Percentiles rank a stretch among this genome's conserved stretches.
These are phyloP conservation scores for Myotis lucifugus DNA, from an alignment of 2,113 vertebrate species.

Conservation along the genomic window DNA sequence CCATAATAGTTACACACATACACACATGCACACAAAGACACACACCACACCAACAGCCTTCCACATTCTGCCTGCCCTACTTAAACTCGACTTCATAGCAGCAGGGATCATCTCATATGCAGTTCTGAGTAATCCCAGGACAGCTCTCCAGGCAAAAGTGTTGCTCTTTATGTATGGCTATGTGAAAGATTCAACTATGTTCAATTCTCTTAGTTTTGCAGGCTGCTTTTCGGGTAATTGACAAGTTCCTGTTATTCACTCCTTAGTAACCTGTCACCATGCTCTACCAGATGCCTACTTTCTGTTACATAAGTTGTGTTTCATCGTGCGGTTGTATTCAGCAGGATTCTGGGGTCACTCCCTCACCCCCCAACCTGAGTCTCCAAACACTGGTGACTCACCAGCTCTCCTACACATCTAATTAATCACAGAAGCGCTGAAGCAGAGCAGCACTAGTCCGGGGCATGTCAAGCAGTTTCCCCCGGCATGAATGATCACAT, in stretches of 20 bases:
- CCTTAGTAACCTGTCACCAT: background rate
- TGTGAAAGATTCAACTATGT: background rate
- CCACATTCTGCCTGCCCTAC: background rate
- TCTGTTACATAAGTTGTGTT: background rate
- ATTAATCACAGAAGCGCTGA: constrained; percentile 59
- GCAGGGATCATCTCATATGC: background rate
- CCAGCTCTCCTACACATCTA: constrained; percentile 16
- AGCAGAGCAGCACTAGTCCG: background rate
- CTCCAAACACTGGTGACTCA: constrained; percentile 35
- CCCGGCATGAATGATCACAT: background rate
- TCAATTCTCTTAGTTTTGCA: background rate
- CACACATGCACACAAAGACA: background rate
- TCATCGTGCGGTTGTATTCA: background rate
- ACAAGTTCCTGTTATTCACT: constrained; percentile 21
- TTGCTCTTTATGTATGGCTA: background rate
- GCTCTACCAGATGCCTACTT: constrained; percentile 5
- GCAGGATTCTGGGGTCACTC: constrained; percentile 45
- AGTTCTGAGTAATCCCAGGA: background rate
- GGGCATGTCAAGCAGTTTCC: background rate
- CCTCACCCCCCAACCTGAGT: background rate
- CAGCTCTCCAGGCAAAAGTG: constrained; percentile 3
- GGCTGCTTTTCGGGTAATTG: background rate
- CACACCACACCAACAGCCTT: background rate
- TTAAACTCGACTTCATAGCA: background rate
- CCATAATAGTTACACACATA: background rate